These are phyloP conservation scores for Paramormyrops hopkinsi DNA, from an alignment of 2,797 vertebrate genomes.

Conservation along the genomic window DNA sequence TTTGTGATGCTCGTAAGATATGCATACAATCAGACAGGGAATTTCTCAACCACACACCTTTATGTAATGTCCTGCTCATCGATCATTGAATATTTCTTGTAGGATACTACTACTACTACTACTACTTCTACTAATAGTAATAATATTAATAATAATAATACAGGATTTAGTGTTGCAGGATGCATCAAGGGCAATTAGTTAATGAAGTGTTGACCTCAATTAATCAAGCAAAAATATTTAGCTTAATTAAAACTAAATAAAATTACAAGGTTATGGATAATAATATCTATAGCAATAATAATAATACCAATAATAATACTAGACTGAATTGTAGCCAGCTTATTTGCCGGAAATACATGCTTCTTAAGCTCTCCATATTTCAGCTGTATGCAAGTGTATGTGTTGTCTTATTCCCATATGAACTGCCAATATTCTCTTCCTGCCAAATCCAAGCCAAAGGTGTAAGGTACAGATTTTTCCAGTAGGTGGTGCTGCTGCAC, in stretches of 20 bases:
- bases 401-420: neutral
- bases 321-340: neutral
- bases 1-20: neutral
- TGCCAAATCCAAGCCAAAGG: neutral
- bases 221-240: neutral
- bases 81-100: neutral
- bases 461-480: conserved; percentile 10
- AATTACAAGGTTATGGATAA: neutral
- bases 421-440: neutral
- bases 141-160: neutral
- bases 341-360: neutral
- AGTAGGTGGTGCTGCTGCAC: conserved; percentile 32
- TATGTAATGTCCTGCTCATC: neutral
- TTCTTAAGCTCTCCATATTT: neutral
- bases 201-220: neutral
- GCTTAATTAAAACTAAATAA: neutral
- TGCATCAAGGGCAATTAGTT: neutral
- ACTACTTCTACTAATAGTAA: too few species aligned
- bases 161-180: neutral
- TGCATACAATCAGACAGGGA: neutral
- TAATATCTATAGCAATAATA: neutral
- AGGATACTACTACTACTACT: neutral
- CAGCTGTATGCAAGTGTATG: neutral
- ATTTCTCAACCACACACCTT: neutral
- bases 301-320: neutral